Conservation (phyloP, 2,888 invertebrate genomes). For the Papilio elwesi region DNA sequence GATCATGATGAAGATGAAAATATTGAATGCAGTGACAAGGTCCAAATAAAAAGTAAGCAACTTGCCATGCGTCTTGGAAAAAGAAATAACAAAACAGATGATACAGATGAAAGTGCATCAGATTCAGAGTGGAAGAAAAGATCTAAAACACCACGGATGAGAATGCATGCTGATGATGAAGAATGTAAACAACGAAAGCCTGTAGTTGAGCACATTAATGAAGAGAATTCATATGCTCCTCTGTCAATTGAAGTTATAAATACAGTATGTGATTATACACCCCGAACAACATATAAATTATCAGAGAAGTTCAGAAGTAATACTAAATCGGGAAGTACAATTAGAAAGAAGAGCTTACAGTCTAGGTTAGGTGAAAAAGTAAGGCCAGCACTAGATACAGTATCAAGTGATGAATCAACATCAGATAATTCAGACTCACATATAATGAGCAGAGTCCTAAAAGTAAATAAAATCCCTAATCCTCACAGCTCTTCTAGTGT, state of each 20-base stretch:
- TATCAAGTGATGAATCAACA: conserved; percentile 62
- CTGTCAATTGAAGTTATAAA: conserved; percentile 76
- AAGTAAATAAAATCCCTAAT: conserved; percentile 61
- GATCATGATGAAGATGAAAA: conserved; percentile 54
- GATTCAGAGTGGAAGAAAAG: conserved; percentile 85
- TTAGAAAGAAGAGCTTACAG: conserved; percentile 56
- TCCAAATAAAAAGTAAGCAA: conserved; percentile 68
- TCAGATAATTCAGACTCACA: conserved; percentile 65
- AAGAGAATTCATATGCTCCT: conserved; percentile 65
- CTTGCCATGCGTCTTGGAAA: conserved; percentile 75
- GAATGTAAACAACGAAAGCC: conserved; percentile 84
- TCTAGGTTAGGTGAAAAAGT: conserved; percentile 73
- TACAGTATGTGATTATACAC: conserved; percentile 59
- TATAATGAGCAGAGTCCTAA: conserved; percentile 82
- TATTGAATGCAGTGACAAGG: conserved; percentile 52
- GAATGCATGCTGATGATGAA: conserved; percentile 95
- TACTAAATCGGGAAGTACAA: conserved; percentile 43
- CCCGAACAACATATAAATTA: conserved; percentile 62
- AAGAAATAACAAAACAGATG: conserved; percentile 60
- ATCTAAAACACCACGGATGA: conserved; percentile 89
- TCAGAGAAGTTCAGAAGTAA: conserved; percentile 73
- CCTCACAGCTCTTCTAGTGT: conserved; percentile 66
- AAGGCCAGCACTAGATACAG: conserved; percentile 48
- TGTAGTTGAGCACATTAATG: conserved; percentile 47
- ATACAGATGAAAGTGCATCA: conserved; percentile 74